Percentiles rank a stretch among this genome's conserved stretches.
Evolutionary conservation across 2,888 invertebrate species (phyloP).

Genomic region (Apodemia mormo): DNA sequence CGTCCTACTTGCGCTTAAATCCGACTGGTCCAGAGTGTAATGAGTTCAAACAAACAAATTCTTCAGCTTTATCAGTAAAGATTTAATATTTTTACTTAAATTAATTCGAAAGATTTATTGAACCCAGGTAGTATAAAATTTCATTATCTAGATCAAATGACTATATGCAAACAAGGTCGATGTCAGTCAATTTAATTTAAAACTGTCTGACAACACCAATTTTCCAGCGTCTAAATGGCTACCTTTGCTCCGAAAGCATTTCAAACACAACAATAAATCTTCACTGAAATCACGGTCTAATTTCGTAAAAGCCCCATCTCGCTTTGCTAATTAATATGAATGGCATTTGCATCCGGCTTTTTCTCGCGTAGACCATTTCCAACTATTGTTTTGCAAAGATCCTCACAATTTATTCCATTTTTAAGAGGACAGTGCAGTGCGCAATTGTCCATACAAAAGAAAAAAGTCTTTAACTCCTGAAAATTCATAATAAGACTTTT

Average conservation of each 20-base stretch:
- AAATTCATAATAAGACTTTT: neutral
- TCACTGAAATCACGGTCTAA: conserved; percentile 80
- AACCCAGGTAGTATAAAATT: neutral
- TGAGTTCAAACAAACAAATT: no score
- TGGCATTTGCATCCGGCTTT: conserved; percentile 82
- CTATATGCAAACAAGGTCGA: conserved; percentile 43
- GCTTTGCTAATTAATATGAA: conserved; percentile 82
- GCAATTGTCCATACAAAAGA: conserved; percentile 3
- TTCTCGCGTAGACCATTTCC: conserved; percentile 79
- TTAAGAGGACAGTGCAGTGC: conserved; percentile 47
- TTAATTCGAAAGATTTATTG: neutral
- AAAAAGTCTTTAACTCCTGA: neutral
- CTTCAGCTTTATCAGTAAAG: no score
- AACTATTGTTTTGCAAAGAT: conserved; percentile 82
- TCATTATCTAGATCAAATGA: conserved; percentile 6
- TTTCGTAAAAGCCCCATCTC: conserved; percentile 82
- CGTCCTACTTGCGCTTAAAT: no score
- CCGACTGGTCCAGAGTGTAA: no score
- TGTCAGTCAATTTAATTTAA: conserved; percentile 75
- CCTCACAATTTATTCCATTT: conserved; percentile 79
- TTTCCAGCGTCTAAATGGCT: conserved; percentile 75
- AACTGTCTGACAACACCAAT: conserved; percentile 74
- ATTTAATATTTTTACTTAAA: neutral
- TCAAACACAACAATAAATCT: conserved; percentile 81
- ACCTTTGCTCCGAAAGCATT: conserved; percentile 78